Percentiles rank a stretch among this genome's conserved stretches.
These are phyloP conservation scores for Pterocles orientalis DNA, from an alignment of 2,113 vertebrate species.

Conservation along the genomic window DNA sequence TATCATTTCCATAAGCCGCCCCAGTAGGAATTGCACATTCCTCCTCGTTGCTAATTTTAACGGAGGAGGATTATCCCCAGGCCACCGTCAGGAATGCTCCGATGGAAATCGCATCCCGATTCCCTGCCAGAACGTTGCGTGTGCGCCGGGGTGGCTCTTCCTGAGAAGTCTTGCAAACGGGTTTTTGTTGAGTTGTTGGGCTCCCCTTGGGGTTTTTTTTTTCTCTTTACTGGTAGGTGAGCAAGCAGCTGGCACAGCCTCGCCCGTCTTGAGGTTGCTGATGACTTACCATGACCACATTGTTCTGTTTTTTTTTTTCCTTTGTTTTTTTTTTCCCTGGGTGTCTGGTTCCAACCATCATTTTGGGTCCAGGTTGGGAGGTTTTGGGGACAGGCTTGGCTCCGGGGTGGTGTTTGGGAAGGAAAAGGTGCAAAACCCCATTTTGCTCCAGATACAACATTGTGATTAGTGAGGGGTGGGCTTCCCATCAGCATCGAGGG, in stretches of 20 bases:
- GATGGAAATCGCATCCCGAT: rapidly evolving
- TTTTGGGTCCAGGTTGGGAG: not conserved
- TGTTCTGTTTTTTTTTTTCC: no score
- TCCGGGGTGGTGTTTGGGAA: not conserved
- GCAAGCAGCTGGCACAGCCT: not conserved
- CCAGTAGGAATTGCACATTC: slow-evolving; percentile 7
- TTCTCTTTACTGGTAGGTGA: not conserved
- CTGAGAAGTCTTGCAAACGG: not conserved
- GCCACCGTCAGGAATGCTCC: not conserved
- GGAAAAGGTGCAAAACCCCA: not conserved
- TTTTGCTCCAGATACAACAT: rapidly evolving
- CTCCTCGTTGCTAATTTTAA: not conserved
- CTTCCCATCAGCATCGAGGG: rapidly evolving
- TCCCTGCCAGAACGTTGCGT: not conserved
- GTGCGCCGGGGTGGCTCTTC: not conserved
- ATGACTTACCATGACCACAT: not conserved
- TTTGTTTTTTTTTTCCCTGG: no score
- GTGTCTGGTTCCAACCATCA: not conserved
- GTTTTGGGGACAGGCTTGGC: not conserved
- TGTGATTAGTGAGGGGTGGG: not conserved
- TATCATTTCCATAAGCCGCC: not conserved
- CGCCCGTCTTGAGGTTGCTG: rapidly evolving
- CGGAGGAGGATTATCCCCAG: not conserved
- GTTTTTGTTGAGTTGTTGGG: not conserved
- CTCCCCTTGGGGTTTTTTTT: not conserved